Evolutionary conservation across 2,113 vertebrate genomes (phyloP).

Genomic region (Paramormyrops kingsleyae): DNA sequence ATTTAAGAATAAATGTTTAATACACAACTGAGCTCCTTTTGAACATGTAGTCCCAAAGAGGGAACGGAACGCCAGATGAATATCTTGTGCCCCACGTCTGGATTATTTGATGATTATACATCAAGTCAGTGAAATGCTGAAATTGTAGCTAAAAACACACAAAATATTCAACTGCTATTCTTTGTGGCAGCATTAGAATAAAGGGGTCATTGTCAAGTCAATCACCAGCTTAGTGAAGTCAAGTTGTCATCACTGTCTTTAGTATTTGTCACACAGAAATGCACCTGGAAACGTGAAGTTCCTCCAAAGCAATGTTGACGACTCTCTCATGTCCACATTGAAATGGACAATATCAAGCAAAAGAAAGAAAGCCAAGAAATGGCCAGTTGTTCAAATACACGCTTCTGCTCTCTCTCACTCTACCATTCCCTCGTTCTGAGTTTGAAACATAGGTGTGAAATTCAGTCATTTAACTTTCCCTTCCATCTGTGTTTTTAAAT

Average conservation of each 20-base stretch:
- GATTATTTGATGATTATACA: not conserved
- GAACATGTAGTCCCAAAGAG: not conserved
- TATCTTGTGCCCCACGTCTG: not conserved
- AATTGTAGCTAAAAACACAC: not conserved
- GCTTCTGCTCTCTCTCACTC: not conserved
- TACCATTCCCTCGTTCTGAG: not conserved
- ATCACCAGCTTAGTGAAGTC: not conserved
- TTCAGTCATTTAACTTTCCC: not conserved
- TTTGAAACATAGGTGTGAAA: slow-evolving; percentile 16
- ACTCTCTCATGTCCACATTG: not conserved
- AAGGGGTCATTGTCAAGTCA: not conserved
- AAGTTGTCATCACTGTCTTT: not conserved
- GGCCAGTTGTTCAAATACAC: not conserved
- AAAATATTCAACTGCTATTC: not conserved
- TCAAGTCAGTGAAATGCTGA: not conserved
- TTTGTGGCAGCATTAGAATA: not conserved
- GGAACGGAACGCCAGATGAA: not conserved
- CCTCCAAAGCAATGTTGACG: not conserved
- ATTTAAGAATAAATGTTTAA: not conserved
- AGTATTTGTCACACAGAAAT: not conserved
- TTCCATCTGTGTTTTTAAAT: slow-evolving; percentile 18
- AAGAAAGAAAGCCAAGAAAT: not conserved
- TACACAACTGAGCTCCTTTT: not conserved
- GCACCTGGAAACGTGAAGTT: not conserved
- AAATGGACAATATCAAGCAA: not conserved